Evolutionary conservation across 2,888 invertebrate genomes (phyloP).

Genomic region (Tachina fera): DNA sequence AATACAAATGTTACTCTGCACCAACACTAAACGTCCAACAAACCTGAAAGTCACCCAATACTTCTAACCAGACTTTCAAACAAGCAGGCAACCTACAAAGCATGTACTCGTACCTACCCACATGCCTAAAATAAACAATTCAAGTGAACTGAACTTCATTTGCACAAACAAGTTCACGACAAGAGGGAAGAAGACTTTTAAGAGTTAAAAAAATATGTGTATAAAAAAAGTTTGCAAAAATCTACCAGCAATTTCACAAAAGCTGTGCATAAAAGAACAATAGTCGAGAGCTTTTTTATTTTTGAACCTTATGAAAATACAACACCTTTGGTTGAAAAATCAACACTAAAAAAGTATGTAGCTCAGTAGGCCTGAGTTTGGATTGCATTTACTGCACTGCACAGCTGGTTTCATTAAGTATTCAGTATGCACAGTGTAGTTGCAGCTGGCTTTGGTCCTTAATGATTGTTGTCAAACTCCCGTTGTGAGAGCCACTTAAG

Average conservation of each 20-base stretch:
- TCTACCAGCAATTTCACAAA: constrained; percentile 37
- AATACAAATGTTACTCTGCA: constrained; percentile 35
- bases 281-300: constrained; percentile 16
- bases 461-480: constrained; percentile 64
- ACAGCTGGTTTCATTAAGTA: constrained; percentile 39
- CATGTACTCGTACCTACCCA: constrained; percentile 32
- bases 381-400: constrained; percentile 18
- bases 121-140: constrained; percentile 53
- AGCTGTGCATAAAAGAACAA: constrained; percentile 52
- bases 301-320: constrained; percentile 49
- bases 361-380: constrained; percentile 38
- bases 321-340: constrained; percentile 64
- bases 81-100: background rate
- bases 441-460: constrained; percentile 31
- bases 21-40: constrained; percentile 30
- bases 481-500: constrained; percentile 71
- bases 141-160: constrained; percentile 63
- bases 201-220: background rate
- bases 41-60: background rate
- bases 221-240: constrained; percentile 24
- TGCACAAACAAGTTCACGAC: constrained; percentile 52
- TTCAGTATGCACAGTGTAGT: constrained; percentile 33
- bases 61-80: background rate
- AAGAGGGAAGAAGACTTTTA: constrained; percentile 46
- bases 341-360: constrained; percentile 13